These are phyloP conservation scores for Meriones psammophilus DNA, from an alignment of 2,797 vertebrate species.

Conservation along the genomic window DNA sequence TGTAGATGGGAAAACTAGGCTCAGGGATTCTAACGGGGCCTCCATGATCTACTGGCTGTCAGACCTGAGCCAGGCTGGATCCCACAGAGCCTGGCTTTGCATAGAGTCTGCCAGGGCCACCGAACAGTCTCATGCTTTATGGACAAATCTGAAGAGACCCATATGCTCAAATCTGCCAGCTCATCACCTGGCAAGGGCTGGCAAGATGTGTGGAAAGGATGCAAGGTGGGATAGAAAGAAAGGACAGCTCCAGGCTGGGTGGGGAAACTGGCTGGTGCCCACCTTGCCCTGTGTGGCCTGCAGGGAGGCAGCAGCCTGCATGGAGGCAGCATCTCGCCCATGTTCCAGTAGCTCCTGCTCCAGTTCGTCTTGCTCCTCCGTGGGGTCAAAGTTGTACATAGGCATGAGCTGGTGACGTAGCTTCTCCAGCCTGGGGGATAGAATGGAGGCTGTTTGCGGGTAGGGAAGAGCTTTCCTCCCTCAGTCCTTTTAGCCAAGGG, in stretches of 20 bases:
- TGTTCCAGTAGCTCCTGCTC: constrained; percentile 98
- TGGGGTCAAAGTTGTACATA: constrained; percentile 99
- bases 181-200: background rate
- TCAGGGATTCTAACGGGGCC: background rate
- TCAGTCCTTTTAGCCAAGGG: background rate
- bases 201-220: background rate
- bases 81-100: background rate
- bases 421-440: constrained; percentile 95
- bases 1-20: constrained; percentile 3
- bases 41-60: background rate
- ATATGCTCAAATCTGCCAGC: background rate
- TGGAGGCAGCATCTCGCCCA: constrained; percentile 92
- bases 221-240: background rate
- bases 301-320: constrained; percentile 86
- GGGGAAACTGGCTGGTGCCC: background rate
- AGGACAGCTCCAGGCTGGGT: background rate
- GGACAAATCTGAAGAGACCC: constrained; percentile 30
- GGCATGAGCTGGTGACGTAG: constrained; percentile 99
- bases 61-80: background rate
- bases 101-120: background rate
- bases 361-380: constrained; percentile 98
- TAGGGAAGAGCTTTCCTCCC: background rate
- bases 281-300: constrained; percentile 77
- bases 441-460: constrained; percentile 48
- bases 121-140: background rate